Base-by-base conservation (phyloP, 2,113 vertebrate species). In the Solenodon paradoxus region DNA sequence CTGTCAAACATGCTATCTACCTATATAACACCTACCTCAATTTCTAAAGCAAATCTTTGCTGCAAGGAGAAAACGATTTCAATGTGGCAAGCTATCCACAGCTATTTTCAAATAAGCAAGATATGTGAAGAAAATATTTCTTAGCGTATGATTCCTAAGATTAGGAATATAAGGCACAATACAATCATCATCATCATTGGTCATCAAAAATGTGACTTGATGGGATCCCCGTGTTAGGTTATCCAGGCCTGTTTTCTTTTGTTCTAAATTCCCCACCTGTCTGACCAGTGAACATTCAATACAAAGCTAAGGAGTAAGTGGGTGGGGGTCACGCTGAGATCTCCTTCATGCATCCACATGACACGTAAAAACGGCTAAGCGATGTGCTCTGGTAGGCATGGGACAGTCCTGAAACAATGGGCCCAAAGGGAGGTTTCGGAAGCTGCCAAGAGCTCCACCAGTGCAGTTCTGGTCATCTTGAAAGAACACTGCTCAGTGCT, bases 21-120 rank as follows among this genome's bases (percentile, higher is more conserved):
- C 9, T 53, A 8, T 16, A 51, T 0, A 51, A 68, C 35, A 78
- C 10, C 22, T 6, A 38, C 8, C 40, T 74, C 79, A 51, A 55
- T 45, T 78, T 87, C 49, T 79, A 94, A 83, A 79, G 78, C 66
- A 91, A 82, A 81, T 22, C 64, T 95, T 55, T 92, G 71, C 22
- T 94, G 38, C 16, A 71, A 84, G 57, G n/a, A 90, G 20, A 88
- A 59, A 57, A 75, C 5, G 47, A 49, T 86, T 79, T 95, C 51
- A 63, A 9, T n/a, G 49, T 79, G 35, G 64, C 42, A 79, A 61
- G 28, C 15, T 49, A 87, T 47, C 53, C 9, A 85, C 4, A 40
- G 51, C 32, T 71, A 84, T 61, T 77, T 88, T 66, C 47, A 95
- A 85, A 85, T 61, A 93, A 96, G 16, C 6, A 83, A 90, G 38